Evolutionary conservation across 1,140 invertebrate genomes (phyloP).

Genomic region (Caerostris darwini): DNA sequence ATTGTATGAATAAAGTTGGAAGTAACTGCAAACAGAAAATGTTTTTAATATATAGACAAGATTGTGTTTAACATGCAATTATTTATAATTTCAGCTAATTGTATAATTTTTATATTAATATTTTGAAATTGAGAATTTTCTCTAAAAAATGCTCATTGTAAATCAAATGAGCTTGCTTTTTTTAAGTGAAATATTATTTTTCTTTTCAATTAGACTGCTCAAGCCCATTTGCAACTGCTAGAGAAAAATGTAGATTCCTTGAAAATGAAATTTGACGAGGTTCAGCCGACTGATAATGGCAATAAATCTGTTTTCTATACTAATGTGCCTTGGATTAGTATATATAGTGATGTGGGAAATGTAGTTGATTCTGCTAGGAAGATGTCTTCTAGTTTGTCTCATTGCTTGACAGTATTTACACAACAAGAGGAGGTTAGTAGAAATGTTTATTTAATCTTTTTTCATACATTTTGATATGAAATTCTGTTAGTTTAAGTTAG

Average conservation of each 20-base stretch:
- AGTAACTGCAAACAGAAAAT: no score
- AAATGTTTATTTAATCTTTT: background rate
- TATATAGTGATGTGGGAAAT: slow-evolving; percentile 23
- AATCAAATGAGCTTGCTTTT: no score
- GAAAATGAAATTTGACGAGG: background rate
- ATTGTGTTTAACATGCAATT: no score
- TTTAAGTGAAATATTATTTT: no score
- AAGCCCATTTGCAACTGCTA: slow-evolving; percentile 85
- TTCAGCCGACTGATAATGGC: background rate
- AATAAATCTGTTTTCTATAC: slow-evolving; percentile 43
- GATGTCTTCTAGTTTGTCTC: slow-evolving; percentile 79
- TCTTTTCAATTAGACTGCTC: slow-evolving; percentile 83
- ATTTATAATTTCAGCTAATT: no score
- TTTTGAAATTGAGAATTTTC: no score
- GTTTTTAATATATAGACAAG: no score
- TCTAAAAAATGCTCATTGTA: no score
- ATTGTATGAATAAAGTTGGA: no score
- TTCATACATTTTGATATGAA: no score
- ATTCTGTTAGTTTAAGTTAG: no score
- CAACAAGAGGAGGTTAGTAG: slow-evolving; percentile 84
- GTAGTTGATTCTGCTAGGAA: slow-evolving; percentile 54
- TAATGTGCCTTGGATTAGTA: background rate
- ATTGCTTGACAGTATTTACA: slow-evolving; percentile 83
- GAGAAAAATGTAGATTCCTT: slow-evolving; percentile 83
- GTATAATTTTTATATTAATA: no score